phyloP scores from a whole-genome alignment of 2,113 vertebrate species.

The Oryzias celebensis region DNA sequence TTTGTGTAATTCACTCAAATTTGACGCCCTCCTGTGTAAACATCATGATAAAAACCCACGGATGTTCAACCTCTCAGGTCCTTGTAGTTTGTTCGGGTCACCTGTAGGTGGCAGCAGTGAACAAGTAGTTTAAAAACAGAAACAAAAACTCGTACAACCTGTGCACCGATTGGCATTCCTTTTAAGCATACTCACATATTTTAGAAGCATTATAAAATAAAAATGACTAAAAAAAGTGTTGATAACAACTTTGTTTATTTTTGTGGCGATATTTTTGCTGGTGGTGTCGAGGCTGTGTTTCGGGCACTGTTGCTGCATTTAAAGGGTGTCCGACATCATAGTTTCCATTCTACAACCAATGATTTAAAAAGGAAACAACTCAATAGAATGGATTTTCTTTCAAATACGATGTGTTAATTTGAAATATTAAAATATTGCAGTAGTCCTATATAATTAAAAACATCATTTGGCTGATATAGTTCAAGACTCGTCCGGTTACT shows the following conservation, averaged over 20 bases:
- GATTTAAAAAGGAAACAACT: too few species aligned
- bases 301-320: too few species aligned
- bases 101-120: constrained; percentile 35
- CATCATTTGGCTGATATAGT: not conserved
- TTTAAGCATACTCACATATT: not conserved
- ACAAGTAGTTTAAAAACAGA: not conserved
- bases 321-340: too few species aligned
- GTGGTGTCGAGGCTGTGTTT: too few species aligned
- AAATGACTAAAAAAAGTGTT: not conserved
- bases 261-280: too few species aligned
- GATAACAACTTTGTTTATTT: not conserved
- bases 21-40: constrained; percentile 20
- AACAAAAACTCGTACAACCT: not conserved
- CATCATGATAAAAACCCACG: not conserved
- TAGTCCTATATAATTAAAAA: not conserved
- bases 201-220: not conserved
- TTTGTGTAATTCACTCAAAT: not conserved
- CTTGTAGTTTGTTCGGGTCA: constrained; percentile 6
- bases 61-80: not conserved
- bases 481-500: too few species aligned
- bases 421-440: too few species aligned
- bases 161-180: not conserved
- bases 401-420: too few species aligned
- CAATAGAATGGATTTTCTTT: too few species aligned
- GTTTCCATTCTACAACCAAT: too few species aligned